Percentiles rank a stretch among this genome's conserved stretches.
phyloP scores from a whole-genome alignment of 2,888 invertebrate genomes.

The Heteromurus nitidus region DNA sequence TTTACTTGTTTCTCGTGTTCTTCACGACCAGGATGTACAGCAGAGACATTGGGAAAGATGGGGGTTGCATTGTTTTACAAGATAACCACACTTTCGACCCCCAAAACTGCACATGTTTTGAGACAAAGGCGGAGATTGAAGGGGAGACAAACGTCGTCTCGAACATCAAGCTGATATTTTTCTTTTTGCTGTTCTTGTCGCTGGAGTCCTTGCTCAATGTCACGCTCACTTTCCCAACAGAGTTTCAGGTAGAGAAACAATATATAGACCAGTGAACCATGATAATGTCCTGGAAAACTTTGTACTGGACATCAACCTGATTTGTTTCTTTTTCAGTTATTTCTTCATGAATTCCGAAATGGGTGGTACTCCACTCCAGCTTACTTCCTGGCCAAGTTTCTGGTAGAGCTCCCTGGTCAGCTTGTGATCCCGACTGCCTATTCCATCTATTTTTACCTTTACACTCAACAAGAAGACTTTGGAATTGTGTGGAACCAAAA shows the following conservation, averaged over 20 bases:
- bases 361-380: conserved; percentile 47
- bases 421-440: conserved; percentile 35
- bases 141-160: not conserved
- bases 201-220: conserved; percentile 58
- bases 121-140: conserved; percentile 30
- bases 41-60: conserved; percentile 32
- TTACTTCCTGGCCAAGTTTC: conserved; percentile 55
- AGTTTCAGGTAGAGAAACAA: conserved; percentile 57
- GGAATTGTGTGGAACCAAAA: not conserved
- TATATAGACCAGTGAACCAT: no score
- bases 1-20: conserved; percentile 32
- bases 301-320: not conserved
- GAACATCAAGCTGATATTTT: conserved; percentile 51
- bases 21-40: conserved; percentile 35
- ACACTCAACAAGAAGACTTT: conserved; percentile 44
- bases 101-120: conserved; percentile 31
- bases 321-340: conserved; percentile 27
- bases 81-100: not conserved
- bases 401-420: conserved; percentile 47
- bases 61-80: conserved; percentile 27
- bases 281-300: not conserved
- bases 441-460: conserved; percentile 48
- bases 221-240: conserved; percentile 55
- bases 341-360: conserved; percentile 57
- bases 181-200: conserved; percentile 57